Base-by-base conservation (phyloP, 2,113 vertebrate genomes). In the Ciconia maguari region DNA sequence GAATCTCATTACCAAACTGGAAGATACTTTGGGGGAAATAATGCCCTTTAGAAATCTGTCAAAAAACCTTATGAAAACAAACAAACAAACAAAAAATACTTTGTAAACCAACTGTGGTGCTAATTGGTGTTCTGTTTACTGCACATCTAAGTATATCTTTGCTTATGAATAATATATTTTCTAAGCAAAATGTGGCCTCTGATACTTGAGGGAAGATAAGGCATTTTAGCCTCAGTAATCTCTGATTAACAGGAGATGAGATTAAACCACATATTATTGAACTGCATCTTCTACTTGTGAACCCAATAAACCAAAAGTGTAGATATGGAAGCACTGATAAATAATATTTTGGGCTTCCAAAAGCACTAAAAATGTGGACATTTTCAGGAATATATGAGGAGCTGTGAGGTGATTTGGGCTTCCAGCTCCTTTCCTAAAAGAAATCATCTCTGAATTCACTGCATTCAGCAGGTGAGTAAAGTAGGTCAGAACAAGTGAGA, bases 11-110 rank as follows among this genome's bases (percentile, higher is more conserved):
- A 90, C n/a, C 48, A 91, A 94, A 87, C 41, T 80, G 29, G 49
- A 93, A 89, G 66, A 89, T 82, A 80, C 62, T 83, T 87, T 24
- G 18, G 70, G 66, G 70, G 46, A 91, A 95, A 93, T 77, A 97
- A 96, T 94, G 78, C 62, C 70, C 70, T 95, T 96, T 91, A 95
- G 74, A 96, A 96, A 95, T 87, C 72, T 92, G 66, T 95, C 91
- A 92, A 69, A 76, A 96, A 92, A 91, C 36, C 36, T 91, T 91
- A 93, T 18, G 49, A 91, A 90, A 88, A 95, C 92, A 93, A 94
- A 92, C 54, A 96, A 91, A 89, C 52, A 96, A 87, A 92, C 48
- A 90, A 91, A 95, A 90, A 92, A 60, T 29, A 32, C 15, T 82
- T 89, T 76, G 71, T 87, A 79, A 92, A 92, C 49, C 55, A 94